These are phyloP conservation scores for Sciurus niger DNA, from an alignment of 2,113 vertebrate genomes.

Conservation along the genomic window DNA sequence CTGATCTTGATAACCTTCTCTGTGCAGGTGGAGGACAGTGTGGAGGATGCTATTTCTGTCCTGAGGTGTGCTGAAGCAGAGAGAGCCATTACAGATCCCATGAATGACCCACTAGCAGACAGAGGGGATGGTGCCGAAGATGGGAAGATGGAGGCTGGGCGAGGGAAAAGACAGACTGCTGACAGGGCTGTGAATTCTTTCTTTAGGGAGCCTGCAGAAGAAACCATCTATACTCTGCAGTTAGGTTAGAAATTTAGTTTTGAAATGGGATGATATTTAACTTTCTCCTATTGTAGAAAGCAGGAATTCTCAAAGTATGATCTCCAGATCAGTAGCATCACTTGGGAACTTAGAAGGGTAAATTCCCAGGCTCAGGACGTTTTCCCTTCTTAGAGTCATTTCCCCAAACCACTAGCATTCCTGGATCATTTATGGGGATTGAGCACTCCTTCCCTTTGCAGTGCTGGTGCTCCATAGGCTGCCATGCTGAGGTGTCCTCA, in stretches of 20 bases:
- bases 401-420: background rate
- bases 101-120: background rate
- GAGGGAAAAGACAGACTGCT: background rate
- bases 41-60: background rate
- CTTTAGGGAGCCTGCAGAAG: background rate
- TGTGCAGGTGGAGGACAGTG: background rate
- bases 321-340: background rate
- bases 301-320: background rate
- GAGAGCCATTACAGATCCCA: background rate
- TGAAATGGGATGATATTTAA: background rate
- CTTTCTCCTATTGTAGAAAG: slow-evolving; percentile 15
- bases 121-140: background rate
- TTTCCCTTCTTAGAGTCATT: background rate
- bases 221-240: background rate
- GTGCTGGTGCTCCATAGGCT: background rate
- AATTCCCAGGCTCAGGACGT: background rate
- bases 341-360: background rate
- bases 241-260: background rate
- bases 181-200: background rate
- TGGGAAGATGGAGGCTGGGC: background rate
- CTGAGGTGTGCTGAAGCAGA: background rate
- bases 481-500: background rate
- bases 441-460: background rate
- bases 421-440: background rate
- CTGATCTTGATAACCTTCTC: slow-evolving; percentile 58